phyloP scores from a whole-genome alignment of 2,113 vertebrate species.

The Odobenus rosmarus region DNA sequence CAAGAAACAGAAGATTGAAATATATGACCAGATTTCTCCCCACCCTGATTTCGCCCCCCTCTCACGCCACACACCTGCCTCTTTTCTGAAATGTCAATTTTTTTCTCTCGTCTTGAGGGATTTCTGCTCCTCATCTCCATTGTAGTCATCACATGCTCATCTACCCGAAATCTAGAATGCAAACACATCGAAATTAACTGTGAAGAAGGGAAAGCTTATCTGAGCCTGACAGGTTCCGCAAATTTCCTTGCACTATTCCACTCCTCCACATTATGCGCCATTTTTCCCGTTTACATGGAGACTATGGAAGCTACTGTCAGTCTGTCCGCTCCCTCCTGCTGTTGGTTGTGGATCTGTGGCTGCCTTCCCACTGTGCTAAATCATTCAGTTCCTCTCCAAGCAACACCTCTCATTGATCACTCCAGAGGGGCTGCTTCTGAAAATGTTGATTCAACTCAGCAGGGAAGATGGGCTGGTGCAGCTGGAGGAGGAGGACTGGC shows the following conservation, averaged over 20 bases:
- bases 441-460: slow-evolving; percentile 62
- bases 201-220: background rate
- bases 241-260: rapidly evolving
- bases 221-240: background rate
- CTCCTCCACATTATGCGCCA: background rate
- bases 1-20: background rate
- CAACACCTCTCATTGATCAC: slow-evolving; percentile 34
- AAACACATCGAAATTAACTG: slow-evolving; percentile 33
- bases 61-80: background rate
- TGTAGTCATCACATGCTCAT: background rate
- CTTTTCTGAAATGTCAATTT: background rate
- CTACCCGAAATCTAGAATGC: slow-evolving; percentile 30
- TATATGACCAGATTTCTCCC: background rate
- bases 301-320: background rate
- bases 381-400: slow-evolving; percentile 31
- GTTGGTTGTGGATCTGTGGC: background rate
- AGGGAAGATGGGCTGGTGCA: slow-evolving; percentile 23
- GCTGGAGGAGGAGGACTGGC: background rate
- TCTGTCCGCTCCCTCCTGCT: background rate
- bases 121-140: background rate
- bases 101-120: background rate
- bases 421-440: slow-evolving; percentile 50
- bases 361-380: slow-evolving; percentile 53
- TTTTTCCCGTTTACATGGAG: background rate
- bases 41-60: background rate